phyloP scores from a whole-genome alignment of 2,797 vertebrate species.

The Limosa lapponica region DNA sequence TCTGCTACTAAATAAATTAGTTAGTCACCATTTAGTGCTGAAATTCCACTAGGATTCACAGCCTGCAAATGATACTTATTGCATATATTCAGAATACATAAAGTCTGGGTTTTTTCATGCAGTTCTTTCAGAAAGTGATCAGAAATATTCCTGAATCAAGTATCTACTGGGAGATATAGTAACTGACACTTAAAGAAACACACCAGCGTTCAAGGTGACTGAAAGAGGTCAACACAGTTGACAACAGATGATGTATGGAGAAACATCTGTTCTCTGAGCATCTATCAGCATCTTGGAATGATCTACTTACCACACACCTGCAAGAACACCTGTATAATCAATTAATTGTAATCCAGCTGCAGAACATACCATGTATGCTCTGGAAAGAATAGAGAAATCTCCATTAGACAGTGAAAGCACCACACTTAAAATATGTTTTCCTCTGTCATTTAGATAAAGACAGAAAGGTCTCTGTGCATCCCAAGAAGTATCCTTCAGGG shows the following conservation, averaged over 20 bases:
- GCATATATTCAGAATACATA: background rate
- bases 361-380: fast-evolving
- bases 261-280: background rate
- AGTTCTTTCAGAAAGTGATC: background rate
- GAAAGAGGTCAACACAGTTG: background rate
- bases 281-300: background rate
- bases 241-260: background rate
- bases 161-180: background rate
- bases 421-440: background rate
- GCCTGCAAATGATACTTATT: background rate
- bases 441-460: background rate
- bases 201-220: background rate
- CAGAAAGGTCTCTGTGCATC: background rate
- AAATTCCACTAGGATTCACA: background rate
- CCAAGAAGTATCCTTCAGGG: background rate
- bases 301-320: background rate
- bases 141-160: background rate
- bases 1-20: background rate
- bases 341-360: background rate
- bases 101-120: background rate
- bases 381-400: background rate
- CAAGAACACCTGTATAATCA: background rate
- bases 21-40: background rate
- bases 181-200: background rate
- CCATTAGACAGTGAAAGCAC: background rate